Conservation (phyloP, 2,113 vertebrate species). For the Lucifuga dentata region DNA sequence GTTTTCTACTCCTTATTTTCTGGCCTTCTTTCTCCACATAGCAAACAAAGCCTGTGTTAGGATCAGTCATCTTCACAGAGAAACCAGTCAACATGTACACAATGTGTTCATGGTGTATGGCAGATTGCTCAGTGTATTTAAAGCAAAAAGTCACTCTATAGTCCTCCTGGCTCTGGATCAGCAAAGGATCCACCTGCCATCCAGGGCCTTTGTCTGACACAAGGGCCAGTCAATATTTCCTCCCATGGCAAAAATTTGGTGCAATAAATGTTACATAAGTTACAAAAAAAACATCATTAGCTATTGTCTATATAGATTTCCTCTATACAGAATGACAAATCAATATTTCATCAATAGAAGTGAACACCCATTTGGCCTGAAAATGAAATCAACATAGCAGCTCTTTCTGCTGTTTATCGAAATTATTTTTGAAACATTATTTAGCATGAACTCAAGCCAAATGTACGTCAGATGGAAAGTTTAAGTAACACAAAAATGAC, state of each 20-base stretch:
- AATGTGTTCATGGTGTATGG: background rate
- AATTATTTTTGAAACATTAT: background rate
- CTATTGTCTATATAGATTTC: conserved; percentile 9
- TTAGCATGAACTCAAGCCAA: background rate
- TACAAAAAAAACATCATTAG: conserved; percentile 16
- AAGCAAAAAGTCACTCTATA: conserved; percentile 14
- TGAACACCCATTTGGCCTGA: conserved; percentile 34
- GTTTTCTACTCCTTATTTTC: background rate
- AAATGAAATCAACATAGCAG: conserved; percentile 25
- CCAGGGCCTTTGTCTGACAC: conserved; percentile 64
- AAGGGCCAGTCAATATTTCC: conserved; percentile 36
- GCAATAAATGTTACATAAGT: conserved; percentile 10
- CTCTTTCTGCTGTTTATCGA: background rate
- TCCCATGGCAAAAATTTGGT: conserved; percentile 7
- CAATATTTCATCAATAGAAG: conserved; percentile 53
- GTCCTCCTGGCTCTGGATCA: conserved; percentile 45
- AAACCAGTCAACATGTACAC: conserved; percentile 17
- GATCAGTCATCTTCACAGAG: background rate
- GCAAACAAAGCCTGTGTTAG: background rate
- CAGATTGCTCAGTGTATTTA: conserved; percentile 24
- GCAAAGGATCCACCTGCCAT: conserved; percentile 70
- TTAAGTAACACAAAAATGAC: conserved; percentile 5
- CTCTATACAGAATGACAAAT: conserved; percentile 47
- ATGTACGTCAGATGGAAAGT: conserved; percentile 8
- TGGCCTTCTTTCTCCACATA: background rate